A percentile compares a stretch with the other conserved stretches of the same genome.
These are phyloP conservation scores for Tenthredo distinguenda DNA, from an alignment of 2,888 invertebrate genomes.

Conservation along the genomic window DNA sequence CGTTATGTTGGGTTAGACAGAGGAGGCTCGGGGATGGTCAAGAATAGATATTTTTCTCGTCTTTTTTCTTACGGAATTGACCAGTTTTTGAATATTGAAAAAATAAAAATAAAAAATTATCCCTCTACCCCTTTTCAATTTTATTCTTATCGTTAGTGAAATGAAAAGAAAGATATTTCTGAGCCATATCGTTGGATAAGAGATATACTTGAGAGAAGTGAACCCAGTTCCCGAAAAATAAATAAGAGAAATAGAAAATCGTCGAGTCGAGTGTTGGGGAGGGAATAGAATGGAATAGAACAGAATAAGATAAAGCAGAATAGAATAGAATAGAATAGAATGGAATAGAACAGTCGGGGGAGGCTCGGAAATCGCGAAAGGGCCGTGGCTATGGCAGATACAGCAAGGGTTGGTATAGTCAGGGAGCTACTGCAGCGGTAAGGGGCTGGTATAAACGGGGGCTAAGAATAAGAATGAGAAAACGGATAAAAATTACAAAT, in stretches of 20 bases:
- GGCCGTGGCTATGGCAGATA: neutral
- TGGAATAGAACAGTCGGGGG: neutral
- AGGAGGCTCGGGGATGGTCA: neutral
- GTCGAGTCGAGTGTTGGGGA: neutral
- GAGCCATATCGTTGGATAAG: neutral
- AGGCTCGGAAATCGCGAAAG: neutral
- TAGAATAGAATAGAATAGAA: neutral
- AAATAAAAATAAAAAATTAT: no score
- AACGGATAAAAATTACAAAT: slow-evolving; percentile 69
- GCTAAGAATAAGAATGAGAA: slow-evolving; percentile 47
- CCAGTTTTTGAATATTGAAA: neutral
- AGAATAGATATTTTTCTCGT: neutral
- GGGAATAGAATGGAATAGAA: neutral
- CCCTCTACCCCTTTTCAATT: no score
- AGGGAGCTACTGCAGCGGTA: neutral
- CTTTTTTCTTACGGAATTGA: neutral
- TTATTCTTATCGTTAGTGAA: neutral
- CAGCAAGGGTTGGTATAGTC: neutral
- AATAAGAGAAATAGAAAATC: slow-evolving; percentile 43
- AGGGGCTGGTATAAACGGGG: neutral
- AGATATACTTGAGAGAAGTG: neutral
- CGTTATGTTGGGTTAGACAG: neutral
- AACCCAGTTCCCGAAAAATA: neutral
- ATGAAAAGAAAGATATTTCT: neutral
- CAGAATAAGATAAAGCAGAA: neutral